phyloP scores from a whole-genome alignment of 1,140 invertebrate species.

The Plutomurus gul region DNA sequence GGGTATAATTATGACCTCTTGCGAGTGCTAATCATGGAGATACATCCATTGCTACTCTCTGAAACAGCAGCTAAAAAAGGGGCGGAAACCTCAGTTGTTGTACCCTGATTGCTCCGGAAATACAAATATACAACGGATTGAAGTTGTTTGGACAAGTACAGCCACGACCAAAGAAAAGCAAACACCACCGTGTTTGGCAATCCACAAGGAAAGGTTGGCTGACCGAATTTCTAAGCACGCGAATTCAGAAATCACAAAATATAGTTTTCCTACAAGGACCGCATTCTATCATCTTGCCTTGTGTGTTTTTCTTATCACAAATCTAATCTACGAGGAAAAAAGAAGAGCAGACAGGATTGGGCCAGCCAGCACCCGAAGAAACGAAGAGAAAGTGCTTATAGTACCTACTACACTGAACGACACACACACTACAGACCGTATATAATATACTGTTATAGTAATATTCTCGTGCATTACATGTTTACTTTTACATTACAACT shows the following conservation, averaged over 20 bases:
- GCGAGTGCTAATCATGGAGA: neutral
- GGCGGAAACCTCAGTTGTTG: neutral
- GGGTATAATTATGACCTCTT: neutral
- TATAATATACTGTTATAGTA: too few relatives aligned
- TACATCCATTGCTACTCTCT: neutral
- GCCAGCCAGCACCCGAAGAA: neutral
- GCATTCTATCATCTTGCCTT: neutral
- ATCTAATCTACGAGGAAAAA: neutral
- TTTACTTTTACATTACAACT: too few relatives aligned
- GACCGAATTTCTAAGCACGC: neutral
- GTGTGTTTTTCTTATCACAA: neutral
- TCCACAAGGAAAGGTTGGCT: neutral
- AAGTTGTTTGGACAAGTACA: neutral
- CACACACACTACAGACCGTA: too few relatives aligned
- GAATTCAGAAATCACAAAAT: neutral
- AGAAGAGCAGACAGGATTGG: neutral
- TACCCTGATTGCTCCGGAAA: slow-evolving; percentile 9
- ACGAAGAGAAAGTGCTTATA: neutral
- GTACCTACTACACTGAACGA: neutral
- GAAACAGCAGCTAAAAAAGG: neutral
- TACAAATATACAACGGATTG: neutral
- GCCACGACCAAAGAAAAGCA: neutral
- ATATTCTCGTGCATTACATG: too few relatives aligned
- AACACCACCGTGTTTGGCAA: neutral
- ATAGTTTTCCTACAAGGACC: neutral